Evolutionary conservation across 2,113 vertebrate genomes (phyloP).

Genomic region (Cottus gobio): DNA sequence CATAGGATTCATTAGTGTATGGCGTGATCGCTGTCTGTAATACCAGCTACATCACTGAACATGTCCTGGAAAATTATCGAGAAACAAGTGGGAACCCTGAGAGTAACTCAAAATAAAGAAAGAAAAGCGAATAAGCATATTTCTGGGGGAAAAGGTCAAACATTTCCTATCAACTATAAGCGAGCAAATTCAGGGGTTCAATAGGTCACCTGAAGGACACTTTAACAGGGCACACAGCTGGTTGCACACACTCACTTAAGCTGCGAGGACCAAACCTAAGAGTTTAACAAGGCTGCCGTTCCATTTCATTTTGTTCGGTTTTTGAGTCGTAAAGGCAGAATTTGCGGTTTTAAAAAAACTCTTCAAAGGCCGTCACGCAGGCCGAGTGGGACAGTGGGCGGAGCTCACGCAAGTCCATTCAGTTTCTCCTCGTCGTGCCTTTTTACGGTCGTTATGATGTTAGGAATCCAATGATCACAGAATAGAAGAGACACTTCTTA

Average conservation of each 20-base stretch:
- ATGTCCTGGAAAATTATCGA: no score
- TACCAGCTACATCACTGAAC: no score
- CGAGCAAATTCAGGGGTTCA: background rate
- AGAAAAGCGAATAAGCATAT: background rate
- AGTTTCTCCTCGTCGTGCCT: background rate
- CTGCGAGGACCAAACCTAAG: background rate
- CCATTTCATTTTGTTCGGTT: background rate
- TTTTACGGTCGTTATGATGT: background rate
- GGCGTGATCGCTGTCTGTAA: no score
- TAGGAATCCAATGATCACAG: background rate
- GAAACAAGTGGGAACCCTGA: background rate
- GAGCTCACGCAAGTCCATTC: background rate
- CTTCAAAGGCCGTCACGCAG: background rate
- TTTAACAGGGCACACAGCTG: background rate
- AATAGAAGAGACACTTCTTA: background rate
- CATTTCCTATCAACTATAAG: background rate
- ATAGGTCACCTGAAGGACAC: slow-evolving; percentile 27
- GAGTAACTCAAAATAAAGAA: no score
- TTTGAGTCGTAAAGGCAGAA: background rate
- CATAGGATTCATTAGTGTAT: no score
- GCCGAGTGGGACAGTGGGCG: background rate
- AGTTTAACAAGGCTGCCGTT: background rate
- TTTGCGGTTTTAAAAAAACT: background rate
- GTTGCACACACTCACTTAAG: background rate
- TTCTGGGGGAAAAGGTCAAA: background rate